Evolutionary conservation across 2,888 invertebrate species (phyloP), one percentile per base, ranked within the genome.

Genomic region (Idaea biselata): DNA sequence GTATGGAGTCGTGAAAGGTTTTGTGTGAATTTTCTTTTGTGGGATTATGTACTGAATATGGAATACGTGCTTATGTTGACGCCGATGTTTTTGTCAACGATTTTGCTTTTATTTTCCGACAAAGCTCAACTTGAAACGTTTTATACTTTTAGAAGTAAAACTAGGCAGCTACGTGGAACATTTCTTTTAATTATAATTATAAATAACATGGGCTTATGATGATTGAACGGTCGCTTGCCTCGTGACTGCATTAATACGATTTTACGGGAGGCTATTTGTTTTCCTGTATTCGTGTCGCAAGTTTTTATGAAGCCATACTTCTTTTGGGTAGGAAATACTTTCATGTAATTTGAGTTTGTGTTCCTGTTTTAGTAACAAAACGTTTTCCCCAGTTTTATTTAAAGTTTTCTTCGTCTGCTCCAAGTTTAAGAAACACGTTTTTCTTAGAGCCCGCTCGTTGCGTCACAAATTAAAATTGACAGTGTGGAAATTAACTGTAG

Each of bases 351-450:
- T 64, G 64, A 65, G 65, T 60, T 63, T 63, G 66, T 69, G 56
- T 56, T 63, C 68, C 55, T 64, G 65, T 68, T 68, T 68, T 58
- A 70, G 65, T 70, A 68, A 68, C 59, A 68, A 67, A 64, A 66
- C 65, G 61, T 70, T 25, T 25, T 72, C 68, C 66, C 63, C 55
- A 63, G 64, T 67, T 72, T 71, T 68, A 67, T 68, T 70, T 70
- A 68, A 71, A 68, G 65, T 71, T 72, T 65, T 60, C 63, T 68
- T 70, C 60, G 67, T 68, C 67, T 68, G 65, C 68, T 65, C 68
- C 66, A 68, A 71, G 69, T 69, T 71, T 62, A 63, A 61, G 63
- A 67, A 67, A 68, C 66, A 69, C 64, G 67, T 66, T 68, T 69
- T 71, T 68, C 66, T 68, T 63, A 60, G 25, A 63, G 57, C 61